Base-by-base conservation (phyloP, 2,113 vertebrate genomes). In the Sciurus niger region DNA sequence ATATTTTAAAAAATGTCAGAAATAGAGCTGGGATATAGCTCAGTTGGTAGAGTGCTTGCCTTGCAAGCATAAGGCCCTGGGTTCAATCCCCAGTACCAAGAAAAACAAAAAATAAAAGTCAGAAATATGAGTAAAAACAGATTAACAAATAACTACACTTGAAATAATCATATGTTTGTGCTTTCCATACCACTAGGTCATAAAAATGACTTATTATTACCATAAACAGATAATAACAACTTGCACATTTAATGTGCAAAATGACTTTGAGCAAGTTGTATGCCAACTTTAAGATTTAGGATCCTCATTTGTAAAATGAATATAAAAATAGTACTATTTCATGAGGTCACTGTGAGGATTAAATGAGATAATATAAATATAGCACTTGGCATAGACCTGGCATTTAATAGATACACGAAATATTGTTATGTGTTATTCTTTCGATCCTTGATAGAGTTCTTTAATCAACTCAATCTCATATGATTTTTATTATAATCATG, bases 241-340 rank as follows among this genome's bases (percentile, higher is more conserved):
- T 78, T 87, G 13, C 30, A 89, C 14, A 90, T n/a, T 78, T 48
- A 79, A 82, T 86, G 20, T 17, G 25, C 22, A 86, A 28, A 7
- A 6, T 58, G 68, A 94, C 68, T 94, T 60, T 94, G 8, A 46
- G 43, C 18, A 77, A 90, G 18, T 37, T 46, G 20, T 12, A 8
- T 34, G 67, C 16, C 53, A 60, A 73, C 8, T 43, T 43, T 89
- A 78, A 77, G 51, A 30, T 5, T 77, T 91, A 72, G 43, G 32
- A 72, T 10, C 6, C 37, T 76, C 28, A 51, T 94, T 91, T 96
- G 70, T 63, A 84, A 92, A 92, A 94, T 12, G 51, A 25, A 80
- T 25, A 67, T 34, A 90, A 87, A 94, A 90, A 63, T 70, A 89
- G 46, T 37, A 90, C 63, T 91, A 63, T 40, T 16, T 78, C 37